Evolutionary conservation across 2,113 vertebrate genomes (phyloP).

Genomic region (Hyaena hyaena): DNA sequence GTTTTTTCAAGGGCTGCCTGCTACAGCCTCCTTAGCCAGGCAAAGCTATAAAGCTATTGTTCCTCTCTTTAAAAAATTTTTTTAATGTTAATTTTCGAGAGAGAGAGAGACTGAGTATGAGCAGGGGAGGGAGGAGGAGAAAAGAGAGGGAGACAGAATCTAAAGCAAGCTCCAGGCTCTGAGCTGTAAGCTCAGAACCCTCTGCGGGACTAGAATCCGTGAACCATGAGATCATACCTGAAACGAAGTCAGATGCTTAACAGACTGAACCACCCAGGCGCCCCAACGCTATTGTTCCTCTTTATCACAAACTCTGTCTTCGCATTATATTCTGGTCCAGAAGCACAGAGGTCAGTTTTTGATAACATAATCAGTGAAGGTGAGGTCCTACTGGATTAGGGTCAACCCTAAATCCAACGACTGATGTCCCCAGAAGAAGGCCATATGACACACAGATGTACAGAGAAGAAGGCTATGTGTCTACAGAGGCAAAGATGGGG

Average conservation of each 20-base stretch:
- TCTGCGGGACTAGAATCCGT: too few species aligned
- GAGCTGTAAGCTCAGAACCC: too few species aligned
- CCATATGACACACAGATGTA: neutral
- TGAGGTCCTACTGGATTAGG: neutral
- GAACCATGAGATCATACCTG: too few species aligned
- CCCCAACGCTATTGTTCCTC: neutral
- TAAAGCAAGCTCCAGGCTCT: too few species aligned
- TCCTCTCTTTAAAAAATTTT: neutral
- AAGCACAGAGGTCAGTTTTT: neutral
- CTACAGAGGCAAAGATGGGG: neutral
- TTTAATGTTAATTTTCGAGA: too few species aligned
- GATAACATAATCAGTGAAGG: neutral
- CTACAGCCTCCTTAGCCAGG: neutral
- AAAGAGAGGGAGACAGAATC: too few species aligned
- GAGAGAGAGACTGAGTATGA: too few species aligned
- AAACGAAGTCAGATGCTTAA: too few species aligned
- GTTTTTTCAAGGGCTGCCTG: neutral
- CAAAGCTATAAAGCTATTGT: neutral
- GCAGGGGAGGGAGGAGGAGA: too few species aligned
- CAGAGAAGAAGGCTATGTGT: neutral
- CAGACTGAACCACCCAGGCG: too few species aligned
- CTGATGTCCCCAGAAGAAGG: neutral
- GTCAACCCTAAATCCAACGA: neutral
- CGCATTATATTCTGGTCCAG: neutral
- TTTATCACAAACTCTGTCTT: neutral